phyloP scores from a whole-genome alignment of 2,797 vertebrate genomes.

The Antennarius maculatus region DNA sequence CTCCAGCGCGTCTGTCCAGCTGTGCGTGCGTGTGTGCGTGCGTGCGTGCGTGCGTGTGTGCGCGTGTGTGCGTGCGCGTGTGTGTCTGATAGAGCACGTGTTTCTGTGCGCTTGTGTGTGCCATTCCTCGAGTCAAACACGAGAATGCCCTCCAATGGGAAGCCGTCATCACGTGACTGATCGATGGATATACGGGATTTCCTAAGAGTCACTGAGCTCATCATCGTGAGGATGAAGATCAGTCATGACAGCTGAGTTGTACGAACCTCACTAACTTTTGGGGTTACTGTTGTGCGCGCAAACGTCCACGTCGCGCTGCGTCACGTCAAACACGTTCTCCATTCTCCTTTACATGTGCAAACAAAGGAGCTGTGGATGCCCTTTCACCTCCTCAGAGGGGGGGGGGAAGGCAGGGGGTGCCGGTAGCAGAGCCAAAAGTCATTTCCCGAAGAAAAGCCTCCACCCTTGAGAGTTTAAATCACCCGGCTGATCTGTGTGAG shows the following conservation, averaged over 20 bases:
- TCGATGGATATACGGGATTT: too few relatives aligned
- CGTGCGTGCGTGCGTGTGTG: slow-evolving; percentile 22
- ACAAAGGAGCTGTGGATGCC: slow-evolving; percentile 58
- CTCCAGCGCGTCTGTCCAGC: slow-evolving; percentile 13
- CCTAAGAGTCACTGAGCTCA: background rate
- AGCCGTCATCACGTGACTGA: slow-evolving; percentile 40
- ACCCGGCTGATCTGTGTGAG: slow-evolving; percentile 55
- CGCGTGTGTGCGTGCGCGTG: background rate
- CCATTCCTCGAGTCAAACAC: slow-evolving; percentile 33
- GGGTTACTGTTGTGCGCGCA: slow-evolving; percentile 11
- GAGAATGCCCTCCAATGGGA: slow-evolving; percentile 47
- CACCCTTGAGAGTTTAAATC: slow-evolving; percentile 58
- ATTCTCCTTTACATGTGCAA: slow-evolving; percentile 42
- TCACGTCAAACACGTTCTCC: slow-evolving; percentile 23
- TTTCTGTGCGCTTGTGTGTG: slow-evolving; percentile 24
- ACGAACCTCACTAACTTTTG: background rate
- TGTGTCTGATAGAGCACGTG: slow-evolving; percentile 1
- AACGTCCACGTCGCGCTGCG: slow-evolving; percentile 29
- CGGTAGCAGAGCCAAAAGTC: slow-evolving; percentile 41
- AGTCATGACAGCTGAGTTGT: background rate
- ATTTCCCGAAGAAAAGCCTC: slow-evolving; percentile 65
- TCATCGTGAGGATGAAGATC: too few relatives aligned
- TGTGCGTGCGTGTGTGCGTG: slow-evolving; percentile 31
- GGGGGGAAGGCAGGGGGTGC: slow-evolving; percentile 33
- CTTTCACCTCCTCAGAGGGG: slow-evolving; percentile 49